Base-by-base conservation (phyloP, 2,113 vertebrate species). In the Mugil cephalus region DNA sequence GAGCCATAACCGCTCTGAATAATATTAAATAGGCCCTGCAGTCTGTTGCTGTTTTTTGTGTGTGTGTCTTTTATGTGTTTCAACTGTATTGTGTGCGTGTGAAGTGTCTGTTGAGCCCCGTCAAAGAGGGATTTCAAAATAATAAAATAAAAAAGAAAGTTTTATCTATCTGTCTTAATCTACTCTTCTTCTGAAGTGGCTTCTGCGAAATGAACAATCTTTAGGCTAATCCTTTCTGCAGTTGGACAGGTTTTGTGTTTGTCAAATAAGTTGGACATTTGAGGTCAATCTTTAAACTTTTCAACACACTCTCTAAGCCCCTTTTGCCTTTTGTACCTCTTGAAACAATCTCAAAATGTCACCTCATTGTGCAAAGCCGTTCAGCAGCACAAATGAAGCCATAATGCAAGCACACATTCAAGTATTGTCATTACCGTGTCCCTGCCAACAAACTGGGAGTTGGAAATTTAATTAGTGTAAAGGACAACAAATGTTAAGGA, bases 141-240 rank as follows among this genome's bases (percentile, higher is more conserved):
- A n/a, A n/a, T n/a, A n/a, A n/a, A n/a, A n/a, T n/a, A n/a, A n/a
- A n/a, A n/a, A n/a, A n/a, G n/a, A n/a, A n/a, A n/a, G n/a, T n/a
- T n/a, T n/a, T n/a, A n/a, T n/a, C n/a, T n/a, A n/a, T n/a, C n/a
- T n/a, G n/a, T n/a, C n/a, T 56, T 68, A 24, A 68, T 78, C 45
- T 63, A 30, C 73, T 79, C 48, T 56, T 34, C 40, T 71, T 42
- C 42, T 42, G 3, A 51, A 79, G 58, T 38, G 38, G 46, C 21
- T 6, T 1, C 48, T 51, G 51, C 30, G 54, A 50, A 55, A 21
- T 17, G 5, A 3, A 51, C 7, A 0, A 18, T 52, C 30, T 67
- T 19, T 51, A 10, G 4, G 59, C 51, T 52, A 42, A 69, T 76
- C 65, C 36, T 19, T 50, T 15, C 14, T 14, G 10, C 15, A 24